Evolutionary conservation across 2,797 vertebrate genomes (phyloP).

Genomic region (Euthynnus affinis): DNA sequence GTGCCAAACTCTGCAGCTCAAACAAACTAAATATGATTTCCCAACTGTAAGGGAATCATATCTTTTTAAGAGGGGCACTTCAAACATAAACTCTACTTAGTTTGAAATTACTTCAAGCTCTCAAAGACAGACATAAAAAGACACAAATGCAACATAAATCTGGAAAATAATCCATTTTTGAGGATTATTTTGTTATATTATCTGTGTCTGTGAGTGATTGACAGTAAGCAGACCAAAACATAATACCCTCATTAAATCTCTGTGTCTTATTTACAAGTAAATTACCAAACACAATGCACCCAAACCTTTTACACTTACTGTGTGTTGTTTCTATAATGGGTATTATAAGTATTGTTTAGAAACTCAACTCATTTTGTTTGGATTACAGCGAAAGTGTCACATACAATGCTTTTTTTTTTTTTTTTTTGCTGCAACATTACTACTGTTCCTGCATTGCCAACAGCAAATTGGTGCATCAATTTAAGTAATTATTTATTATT

Average conservation of each 20-base stretch:
- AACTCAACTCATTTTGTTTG: not conserved
- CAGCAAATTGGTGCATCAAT: constrained; percentile 3
- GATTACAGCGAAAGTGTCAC: too few species aligned
- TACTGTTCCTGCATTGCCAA: not conserved
- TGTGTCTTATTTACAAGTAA: not conserved
- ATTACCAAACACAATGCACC: not conserved
- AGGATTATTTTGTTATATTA: too few species aligned
- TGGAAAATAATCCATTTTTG: too few species aligned
- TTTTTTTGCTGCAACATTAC: not conserved
- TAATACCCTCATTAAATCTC: not conserved
- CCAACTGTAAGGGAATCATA: too few species aligned
- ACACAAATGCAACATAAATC: too few species aligned
- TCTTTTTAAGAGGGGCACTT: too few species aligned
- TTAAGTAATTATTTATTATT: constrained; percentile 4
- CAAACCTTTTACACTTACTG: not conserved
- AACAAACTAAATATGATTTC: too few species aligned
- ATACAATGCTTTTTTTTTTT: too few species aligned
- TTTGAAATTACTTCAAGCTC: too few species aligned
- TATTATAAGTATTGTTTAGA: not conserved
- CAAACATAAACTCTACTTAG: too few species aligned
- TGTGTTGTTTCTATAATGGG: not conserved
- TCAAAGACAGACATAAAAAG: too few species aligned
- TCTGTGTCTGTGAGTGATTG: not conserved
- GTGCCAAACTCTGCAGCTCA: too few species aligned
- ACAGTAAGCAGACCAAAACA: not conserved